A percentile compares a stretch with the other conserved stretches of the same genome.
Evolutionary conservation across 2,113 vertebrate genomes (phyloP).

Genomic region (Percopsis transmontana): DNA sequence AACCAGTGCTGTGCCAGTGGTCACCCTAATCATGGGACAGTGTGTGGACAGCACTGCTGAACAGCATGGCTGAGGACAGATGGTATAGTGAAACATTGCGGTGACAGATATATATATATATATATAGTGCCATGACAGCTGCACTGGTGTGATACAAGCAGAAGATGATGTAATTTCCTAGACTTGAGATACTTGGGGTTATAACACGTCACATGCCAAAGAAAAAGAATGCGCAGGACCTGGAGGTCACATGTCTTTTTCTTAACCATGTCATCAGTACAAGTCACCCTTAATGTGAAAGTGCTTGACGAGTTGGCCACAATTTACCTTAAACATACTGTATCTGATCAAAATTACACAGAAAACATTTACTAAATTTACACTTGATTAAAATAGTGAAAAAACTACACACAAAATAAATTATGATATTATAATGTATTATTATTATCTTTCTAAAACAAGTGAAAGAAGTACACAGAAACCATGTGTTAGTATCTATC

Average conservation of each 20-base stretch:
- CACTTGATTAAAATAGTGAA: no score
- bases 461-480: no score
- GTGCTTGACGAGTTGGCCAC: constrained; percentile 48
- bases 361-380: no score
- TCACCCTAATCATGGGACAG: neutral
- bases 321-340: neutral
- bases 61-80: neutral
- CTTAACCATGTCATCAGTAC: constrained; percentile 47
- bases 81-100: constrained; percentile 15
- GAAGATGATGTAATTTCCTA: constrained; percentile 27
- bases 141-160: constrained; percentile 27
- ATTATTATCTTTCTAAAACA: no score
- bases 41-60: neutral
- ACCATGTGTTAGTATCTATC: no score
- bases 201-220: constrained; percentile 58
- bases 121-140: constrained; percentile 37
- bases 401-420: no score
- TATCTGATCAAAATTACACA: no score
- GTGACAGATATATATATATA: no score
- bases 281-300: constrained; percentile 55
- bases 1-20: no score
- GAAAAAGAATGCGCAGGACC: constrained; percentile 49
- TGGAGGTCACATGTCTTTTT: constrained; percentile 42
- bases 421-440: no score
- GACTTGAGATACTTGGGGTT: constrained; percentile 19